Evolutionary conservation across 2,113 vertebrate species (phyloP), one percentile per base, ranked within the genome.

Genomic region (Elaphurus davidianus): DNA sequence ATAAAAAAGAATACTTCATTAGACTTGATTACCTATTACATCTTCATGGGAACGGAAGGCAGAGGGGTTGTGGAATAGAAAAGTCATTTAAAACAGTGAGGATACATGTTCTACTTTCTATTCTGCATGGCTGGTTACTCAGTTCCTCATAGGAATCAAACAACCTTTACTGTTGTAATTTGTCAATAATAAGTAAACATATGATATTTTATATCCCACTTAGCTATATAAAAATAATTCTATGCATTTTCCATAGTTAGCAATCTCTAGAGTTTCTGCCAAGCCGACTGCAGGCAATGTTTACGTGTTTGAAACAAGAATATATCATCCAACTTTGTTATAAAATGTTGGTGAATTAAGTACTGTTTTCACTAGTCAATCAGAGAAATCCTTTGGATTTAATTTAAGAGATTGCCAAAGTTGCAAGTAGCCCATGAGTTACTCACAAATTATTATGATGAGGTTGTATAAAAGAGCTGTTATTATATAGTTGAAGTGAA

Each of bases 1-100:
- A 92, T 89, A 60, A 40, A 86, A 95, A 97, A 91, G 54, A 36
- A 92, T 76, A 90, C 52, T 92, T 98, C 54, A 62, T 97, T 94
- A 97, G 67, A 54, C 36, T 97, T 28, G 12, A 60, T 90, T 94
- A n/a, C 81, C 36, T 84, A 54, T 96, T 95, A 83, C 28, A 45
- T 96, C 55, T 93, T 82, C 85, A 62, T 10, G 30, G 55, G 76
- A 98, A 79, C 40, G 78, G 21, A 33, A 96, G 33, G 47, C 55
- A 30, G 71, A 87, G 84, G 96, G 8, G 15, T 90, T 87, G 62
- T 91, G 13, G 25, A 93, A 82, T 74, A 93, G 33, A 7, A 62
- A 82, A 92, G 36, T 79, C 17, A 84, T 90, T 91, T 96, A 54
- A 95, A 94, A 98, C 30, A 71, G 25, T 60, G 54, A 92, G 87